Conservation (phyloP, 2,113 vertebrate species). For the Megaptera novaeangliae region DNA sequence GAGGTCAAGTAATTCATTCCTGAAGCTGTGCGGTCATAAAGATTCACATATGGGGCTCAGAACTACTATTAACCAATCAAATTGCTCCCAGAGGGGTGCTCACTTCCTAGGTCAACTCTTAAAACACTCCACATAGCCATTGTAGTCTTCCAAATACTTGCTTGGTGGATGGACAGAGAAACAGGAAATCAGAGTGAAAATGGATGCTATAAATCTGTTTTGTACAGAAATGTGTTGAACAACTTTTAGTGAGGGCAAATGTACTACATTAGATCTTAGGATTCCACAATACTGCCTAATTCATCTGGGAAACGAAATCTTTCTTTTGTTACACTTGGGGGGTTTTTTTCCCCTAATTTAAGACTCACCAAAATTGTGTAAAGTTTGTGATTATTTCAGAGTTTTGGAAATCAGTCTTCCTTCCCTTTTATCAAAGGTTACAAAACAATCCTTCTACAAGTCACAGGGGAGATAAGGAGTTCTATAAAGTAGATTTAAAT, state of each 20-base stretch:
- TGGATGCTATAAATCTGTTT: slow-evolving; percentile 63
- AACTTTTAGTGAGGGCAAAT: slow-evolving; percentile 27
- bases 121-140: slow-evolving; percentile 26
- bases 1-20: slow-evolving; percentile 65
- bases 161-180: slow-evolving; percentile 47
- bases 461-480: not conserved
- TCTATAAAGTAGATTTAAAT: not conserved
- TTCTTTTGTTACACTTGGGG: not conserved
- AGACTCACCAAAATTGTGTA: not conserved
- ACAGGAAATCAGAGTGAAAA: slow-evolving; percentile 69
- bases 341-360: not conserved
- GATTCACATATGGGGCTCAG: slow-evolving; percentile 28
- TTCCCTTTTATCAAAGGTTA: not conserved
- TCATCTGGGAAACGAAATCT: not conserved
- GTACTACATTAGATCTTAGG: slow-evolving; percentile 8
- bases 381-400: not conserved
- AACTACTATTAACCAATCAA: slow-evolving; percentile 59
- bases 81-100: slow-evolving; percentile 52
- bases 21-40: slow-evolving; percentile 47
- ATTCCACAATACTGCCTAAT: not conserved
- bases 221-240: slow-evolving; percentile 57
- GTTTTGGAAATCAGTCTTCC: not conserved
- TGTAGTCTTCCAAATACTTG: slow-evolving; percentile 44
- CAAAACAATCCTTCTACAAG: not conserved
- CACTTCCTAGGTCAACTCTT: slow-evolving; percentile 56